phyloP scores from a whole-genome alignment of 2,888 invertebrate genomes.

The Mesorhabditis sp. region DNA sequence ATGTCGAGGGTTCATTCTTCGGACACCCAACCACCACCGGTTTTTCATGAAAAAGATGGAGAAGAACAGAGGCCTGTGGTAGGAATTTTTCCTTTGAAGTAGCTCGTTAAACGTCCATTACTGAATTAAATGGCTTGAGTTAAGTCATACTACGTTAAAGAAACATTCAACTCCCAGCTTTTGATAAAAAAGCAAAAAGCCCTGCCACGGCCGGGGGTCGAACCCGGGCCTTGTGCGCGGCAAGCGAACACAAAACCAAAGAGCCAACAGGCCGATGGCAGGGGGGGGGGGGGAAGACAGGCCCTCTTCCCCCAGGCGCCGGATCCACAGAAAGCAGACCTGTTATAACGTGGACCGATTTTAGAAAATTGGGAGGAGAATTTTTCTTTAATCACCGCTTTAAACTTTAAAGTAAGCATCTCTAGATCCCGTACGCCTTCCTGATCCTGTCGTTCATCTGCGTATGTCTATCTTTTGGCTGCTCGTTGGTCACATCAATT shows the following conservation, averaged over 20 bases:
- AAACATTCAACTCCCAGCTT: too few species aligned
- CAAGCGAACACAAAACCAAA: too few species aligned
- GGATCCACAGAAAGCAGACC: neutral
- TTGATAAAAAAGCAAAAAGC: too few species aligned
- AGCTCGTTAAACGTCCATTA: neutral
- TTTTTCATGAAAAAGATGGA: neutral
- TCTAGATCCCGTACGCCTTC: conserved; percentile 1
- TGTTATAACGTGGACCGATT: neutral
- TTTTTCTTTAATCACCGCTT: neutral
- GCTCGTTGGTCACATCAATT: neutral
- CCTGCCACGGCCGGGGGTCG: too few species aligned
- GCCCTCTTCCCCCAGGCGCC: too few species aligned
- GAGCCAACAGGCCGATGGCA: too few species aligned
- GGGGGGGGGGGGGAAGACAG: too few species aligned
- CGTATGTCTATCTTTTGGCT: neutral
- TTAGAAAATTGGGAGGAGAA: neutral
- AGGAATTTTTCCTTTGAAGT: neutral
- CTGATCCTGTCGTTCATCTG: neutral
- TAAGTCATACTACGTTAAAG: too few species aligned
- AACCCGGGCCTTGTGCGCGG: too few species aligned
- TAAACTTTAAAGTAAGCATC: neutral
- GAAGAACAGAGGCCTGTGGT: conserved; percentile 3
- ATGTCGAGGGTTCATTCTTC: neutral
- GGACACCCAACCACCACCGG: neutral
- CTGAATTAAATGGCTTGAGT: neutral